A percentile compares a stretch with the other conserved stretches of the same genome.
phyloP scores from a whole-genome alignment of 2,797 vertebrate species.

The Nothura maculosa region DNA sequence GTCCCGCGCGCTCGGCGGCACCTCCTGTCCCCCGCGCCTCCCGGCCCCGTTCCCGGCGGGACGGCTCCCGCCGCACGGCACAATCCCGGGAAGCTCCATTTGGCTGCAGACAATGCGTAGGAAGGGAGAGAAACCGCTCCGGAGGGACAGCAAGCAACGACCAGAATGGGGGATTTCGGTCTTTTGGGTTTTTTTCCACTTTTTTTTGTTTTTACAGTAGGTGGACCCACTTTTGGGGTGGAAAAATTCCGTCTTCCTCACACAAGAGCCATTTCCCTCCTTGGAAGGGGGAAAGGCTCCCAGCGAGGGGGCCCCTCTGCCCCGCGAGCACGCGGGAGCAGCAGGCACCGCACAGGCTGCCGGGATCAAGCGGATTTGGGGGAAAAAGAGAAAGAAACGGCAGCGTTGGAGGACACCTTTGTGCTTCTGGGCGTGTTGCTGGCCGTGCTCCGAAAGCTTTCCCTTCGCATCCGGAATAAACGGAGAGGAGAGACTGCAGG shows the following conservation, averaged over 20 bases:
- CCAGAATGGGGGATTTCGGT: not conserved
- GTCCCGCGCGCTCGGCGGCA: not conserved
- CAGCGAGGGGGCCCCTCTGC: no score
- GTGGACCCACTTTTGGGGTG: not conserved
- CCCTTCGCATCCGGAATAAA: slow-evolving; percentile 34
- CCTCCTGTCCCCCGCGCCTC: no score
- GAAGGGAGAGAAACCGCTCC: not conserved
- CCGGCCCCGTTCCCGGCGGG: not conserved
- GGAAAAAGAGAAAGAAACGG: slow-evolving; percentile 35
- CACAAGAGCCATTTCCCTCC: not conserved
- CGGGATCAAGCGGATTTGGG: slow-evolving; percentile 40
- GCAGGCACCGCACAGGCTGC: slow-evolving; percentile 53
- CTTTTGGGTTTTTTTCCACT: no score
- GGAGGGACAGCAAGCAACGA: slow-evolving; percentile 15
- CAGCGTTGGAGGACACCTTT: slow-evolving; percentile 63
- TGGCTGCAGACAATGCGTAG: not conserved
- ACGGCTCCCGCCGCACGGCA: not conserved
- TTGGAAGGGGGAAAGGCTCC: slow-evolving; percentile 22
- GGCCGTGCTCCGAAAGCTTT: slow-evolving; percentile 26
- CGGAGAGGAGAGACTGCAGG: not conserved
- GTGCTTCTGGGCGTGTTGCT: slow-evolving; percentile 59
- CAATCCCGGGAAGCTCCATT: not conserved
- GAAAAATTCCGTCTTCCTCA: not conserved
- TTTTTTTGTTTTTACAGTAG: not conserved
- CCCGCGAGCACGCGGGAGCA: not conserved